These are phyloP conservation scores for Lochmaea capreae DNA, from an alignment of 2,888 invertebrate genomes.

Conservation along the genomic window DNA sequence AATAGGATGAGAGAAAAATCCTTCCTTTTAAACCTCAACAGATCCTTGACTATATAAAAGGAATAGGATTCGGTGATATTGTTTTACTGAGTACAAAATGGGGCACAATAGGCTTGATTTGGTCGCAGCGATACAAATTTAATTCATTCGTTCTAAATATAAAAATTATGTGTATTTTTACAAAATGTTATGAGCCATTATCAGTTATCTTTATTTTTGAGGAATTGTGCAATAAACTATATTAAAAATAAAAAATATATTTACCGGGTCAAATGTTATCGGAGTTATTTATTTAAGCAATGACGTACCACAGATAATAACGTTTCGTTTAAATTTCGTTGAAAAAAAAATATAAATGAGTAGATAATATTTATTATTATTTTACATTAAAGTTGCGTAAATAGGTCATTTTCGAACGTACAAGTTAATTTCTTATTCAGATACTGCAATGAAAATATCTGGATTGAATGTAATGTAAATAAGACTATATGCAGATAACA, in stretches of 20 bases:
- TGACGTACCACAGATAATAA: conserved; percentile 11
- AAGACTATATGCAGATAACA: too few species aligned
- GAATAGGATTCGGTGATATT: too few species aligned
- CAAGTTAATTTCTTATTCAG: not conserved
- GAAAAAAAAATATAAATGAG: not conserved
- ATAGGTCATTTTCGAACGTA: not conserved
- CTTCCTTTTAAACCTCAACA: too few species aligned
- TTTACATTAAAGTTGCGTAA: not conserved
- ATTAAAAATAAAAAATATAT: conserved; percentile 1
- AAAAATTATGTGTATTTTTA: not conserved
- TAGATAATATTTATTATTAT: conserved; percentile 6
- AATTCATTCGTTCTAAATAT: not conserved
- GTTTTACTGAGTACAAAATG: too few species aligned
- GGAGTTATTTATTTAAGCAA: not conserved
- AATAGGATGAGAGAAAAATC: too few species aligned
- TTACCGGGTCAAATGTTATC: conserved; percentile 15
- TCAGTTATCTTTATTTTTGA: conserved; percentile 2
- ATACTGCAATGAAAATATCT: too few species aligned
- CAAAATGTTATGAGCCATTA: not conserved
- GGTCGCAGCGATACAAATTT: too few species aligned
- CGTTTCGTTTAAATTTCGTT: not conserved
- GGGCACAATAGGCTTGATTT: too few species aligned
- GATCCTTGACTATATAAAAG: too few species aligned
- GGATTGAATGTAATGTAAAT: too few species aligned
- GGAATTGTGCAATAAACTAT: not conserved